phyloP scores from a whole-genome alignment of 2,797 vertebrate genomes.

The Molossus molossus region DNA sequence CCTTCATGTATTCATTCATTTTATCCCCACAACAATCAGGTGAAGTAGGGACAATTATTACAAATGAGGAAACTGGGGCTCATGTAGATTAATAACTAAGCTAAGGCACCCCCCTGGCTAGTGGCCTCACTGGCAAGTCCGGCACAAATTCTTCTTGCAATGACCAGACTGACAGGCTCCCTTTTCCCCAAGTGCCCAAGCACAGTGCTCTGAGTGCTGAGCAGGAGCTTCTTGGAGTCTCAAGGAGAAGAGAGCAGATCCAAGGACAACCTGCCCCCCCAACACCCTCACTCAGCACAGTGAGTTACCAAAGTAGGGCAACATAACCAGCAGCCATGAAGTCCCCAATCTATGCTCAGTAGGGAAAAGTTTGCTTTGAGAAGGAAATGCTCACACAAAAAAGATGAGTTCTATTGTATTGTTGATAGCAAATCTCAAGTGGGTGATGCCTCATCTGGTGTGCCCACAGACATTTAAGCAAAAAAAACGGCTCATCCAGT shows the following conservation, averaged over 20 bases:
- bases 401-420: neutral
- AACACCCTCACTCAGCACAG: rapidly evolving
- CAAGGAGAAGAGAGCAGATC: too few relatives aligned
- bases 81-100: too few relatives aligned
- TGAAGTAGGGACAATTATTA: neutral
- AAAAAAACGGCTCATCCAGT: rapidly evolving
- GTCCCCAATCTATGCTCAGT: rapidly evolving
- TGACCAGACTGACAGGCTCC: rapidly evolving
- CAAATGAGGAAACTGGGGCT: neutral
- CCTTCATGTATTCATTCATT: neutral
- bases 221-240: neutral
- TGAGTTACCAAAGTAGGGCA: rapidly evolving
- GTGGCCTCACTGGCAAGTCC: too few relatives aligned
- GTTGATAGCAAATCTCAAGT: neutral
- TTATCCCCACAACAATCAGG: neutral
- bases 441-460: rapidly evolving
- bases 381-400: neutral
- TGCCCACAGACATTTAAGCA: neutral
- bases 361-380: neutral
- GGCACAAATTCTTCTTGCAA: neutral
- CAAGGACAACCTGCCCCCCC: neutral
- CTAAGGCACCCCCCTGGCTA: neutral
- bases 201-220: too few relatives aligned
- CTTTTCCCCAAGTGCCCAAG: neutral
- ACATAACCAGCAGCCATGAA: rapidly evolving